Percentiles rank a stretch among this genome's conserved stretches.
phyloP scores from a whole-genome alignment of 2,888 invertebrate genomes.

The Polylopha cassiicola region DNA sequence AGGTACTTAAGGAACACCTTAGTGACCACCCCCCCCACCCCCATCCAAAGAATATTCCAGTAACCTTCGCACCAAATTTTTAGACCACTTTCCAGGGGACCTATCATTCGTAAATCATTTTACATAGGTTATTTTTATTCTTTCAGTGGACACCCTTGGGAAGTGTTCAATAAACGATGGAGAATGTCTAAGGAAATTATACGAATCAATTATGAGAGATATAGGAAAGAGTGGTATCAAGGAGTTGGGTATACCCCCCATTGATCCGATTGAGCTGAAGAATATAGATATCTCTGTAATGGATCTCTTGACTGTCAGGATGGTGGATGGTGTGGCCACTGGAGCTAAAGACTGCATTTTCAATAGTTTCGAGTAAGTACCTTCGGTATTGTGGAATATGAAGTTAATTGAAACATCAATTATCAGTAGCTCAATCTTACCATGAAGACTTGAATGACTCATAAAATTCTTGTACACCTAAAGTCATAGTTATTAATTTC shows the following conservation, averaged over 20 bases:
- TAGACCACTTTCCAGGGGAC: too few species aligned
- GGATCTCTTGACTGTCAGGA: constrained; percentile 7
- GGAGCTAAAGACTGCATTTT: constrained; percentile 22
- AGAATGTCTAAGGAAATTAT: constrained; percentile 17
- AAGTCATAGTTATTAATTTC: too few species aligned
- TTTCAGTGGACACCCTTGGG: constrained; percentile 20
- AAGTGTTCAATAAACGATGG: constrained; percentile 21
- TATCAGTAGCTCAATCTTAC: too few species aligned
- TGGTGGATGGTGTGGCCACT: constrained; percentile 20
- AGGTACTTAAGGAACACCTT: too few species aligned
- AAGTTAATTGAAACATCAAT: too few species aligned
- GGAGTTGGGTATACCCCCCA: constrained; percentile 21
- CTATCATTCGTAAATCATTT: too few species aligned
- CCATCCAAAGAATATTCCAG: too few species aligned
- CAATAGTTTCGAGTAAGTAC: constrained; percentile 19
- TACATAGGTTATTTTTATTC: too few species aligned
- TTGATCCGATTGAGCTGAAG: constrained; percentile 21
- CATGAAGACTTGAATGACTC: too few species aligned
- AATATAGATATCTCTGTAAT: constrained; percentile 11
- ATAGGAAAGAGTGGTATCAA: constrained; percentile 15
- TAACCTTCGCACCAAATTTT: too few species aligned
- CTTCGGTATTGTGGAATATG: not conserved
- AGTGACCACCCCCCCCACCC: too few species aligned
- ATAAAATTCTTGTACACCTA: too few species aligned
- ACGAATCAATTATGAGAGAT: constrained; percentile 13